Evolutionary conservation across 2,113 vertebrate genomes (phyloP), one percentile per base, ranked within the genome.

Genomic region (Hippocampus comes): DNA sequence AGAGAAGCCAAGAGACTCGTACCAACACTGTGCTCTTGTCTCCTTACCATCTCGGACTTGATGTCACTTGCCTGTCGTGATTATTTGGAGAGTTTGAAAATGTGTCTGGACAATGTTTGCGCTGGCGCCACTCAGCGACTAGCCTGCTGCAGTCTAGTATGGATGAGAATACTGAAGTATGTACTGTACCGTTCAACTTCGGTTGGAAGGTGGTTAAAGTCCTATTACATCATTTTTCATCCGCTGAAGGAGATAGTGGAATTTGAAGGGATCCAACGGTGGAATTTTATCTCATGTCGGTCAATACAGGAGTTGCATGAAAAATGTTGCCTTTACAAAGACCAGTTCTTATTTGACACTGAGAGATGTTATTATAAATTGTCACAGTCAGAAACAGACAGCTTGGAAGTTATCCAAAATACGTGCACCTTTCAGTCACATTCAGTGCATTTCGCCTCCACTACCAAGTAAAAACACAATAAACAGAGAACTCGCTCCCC

Each of bases 1-100:
- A 81, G 80, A 82, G 71, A 80, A 86, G 85, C 81, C 82, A 73
- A 64, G 66, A 74, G 67, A 51, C 48, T 6, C 63, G 75, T 55
- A 72, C 72, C 76, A 79, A 79, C 81, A 64, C 43, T 53, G 42
- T 53, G 30, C 74, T 80, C 56, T 72, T 61, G 30, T 21, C 63
- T 27, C 67, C 27, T 67, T 15, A 67, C 61, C 21, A 34, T 70
- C 20, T 72, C 59, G 53, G 63, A 71, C 14, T 69, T 71, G 59
- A 59, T 30, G 46, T 65, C 67, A 73, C 42, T 8, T 23, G 1
- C 9, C 41, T 70, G 9, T 11, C 57, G 46, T 15, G 11, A 49
- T 65, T 57, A 70, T 70, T 14, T 20, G 38, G 5, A 20, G 23
- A 8, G 23, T 12, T 66, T 70, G 4, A 34, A 70, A 67, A 51